Conservation (phyloP, 2,888 invertebrate genomes). For the Poecilus cupreus region DNA sequence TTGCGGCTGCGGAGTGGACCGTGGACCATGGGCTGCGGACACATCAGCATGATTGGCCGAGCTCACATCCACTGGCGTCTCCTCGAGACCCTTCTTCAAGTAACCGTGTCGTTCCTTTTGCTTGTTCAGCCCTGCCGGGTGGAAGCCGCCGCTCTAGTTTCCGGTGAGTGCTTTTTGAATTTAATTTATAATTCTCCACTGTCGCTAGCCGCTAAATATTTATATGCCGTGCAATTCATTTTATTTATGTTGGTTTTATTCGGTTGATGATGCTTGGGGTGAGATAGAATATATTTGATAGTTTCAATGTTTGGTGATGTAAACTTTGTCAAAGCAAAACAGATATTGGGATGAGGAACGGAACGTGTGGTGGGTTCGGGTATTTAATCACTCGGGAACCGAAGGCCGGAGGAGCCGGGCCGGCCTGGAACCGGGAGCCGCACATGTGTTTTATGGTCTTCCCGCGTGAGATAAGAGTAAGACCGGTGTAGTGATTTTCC, state of each 20-base stretch:
- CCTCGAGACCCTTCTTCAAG: conserved; percentile 39
- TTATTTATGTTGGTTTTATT: conserved; percentile 13
- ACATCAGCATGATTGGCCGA: conserved; percentile 41
- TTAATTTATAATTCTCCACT: conserved; percentile 26
- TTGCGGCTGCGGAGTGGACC: conserved; percentile 23
- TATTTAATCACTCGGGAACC: conserved; percentile 51
- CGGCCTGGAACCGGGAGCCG: background rate
- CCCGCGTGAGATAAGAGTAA: conserved; percentile 57
- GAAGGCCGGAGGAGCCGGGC: background rate
- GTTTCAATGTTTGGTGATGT: background rate
- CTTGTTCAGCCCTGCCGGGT: conserved; percentile 2
- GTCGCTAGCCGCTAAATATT: conserved; percentile 15
- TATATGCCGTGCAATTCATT: background rate
- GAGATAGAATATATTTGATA: background rate
- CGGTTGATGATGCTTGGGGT: background rate
- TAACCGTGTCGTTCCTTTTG: conserved; percentile 40
- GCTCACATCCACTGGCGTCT: conserved; percentile 8
- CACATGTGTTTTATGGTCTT: conserved; percentile 58
- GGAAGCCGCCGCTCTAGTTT: conserved; percentile 32
- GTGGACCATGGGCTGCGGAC: background rate
- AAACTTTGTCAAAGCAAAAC: background rate
- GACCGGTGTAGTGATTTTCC: conserved; percentile 59
- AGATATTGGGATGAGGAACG: background rate
- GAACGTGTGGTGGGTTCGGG: background rate
- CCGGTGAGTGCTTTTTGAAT: conserved; percentile 46